Base-by-base conservation (phyloP, 2,113 vertebrate genomes). In the Bufo bufo region DNA sequence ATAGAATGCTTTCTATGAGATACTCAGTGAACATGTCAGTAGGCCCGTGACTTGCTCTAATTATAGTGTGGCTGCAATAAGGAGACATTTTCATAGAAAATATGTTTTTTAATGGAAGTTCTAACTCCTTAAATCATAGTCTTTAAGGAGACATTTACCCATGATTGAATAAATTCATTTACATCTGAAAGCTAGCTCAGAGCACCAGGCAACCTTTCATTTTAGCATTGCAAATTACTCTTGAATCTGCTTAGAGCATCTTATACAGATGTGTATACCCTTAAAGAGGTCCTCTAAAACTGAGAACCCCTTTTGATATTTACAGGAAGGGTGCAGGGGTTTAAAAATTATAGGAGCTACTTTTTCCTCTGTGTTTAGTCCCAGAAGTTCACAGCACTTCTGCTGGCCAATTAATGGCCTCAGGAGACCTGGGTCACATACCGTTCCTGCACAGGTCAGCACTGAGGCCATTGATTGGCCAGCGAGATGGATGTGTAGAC, bases 11-110 rank as follows among this genome's bases (percentile, higher is more conserved):
- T 47, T 63, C 43, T 65, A 20, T 50, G 43, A 49, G 59, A 65
- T 50, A 66, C n/a, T 45, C 80, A n/a, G 45, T 45, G 80, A 63
- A 82, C 59, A 82, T 50, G 59, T 82, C 59, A 23, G 8, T 19
- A 6, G 6, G 80, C 7, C 80, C 59, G 11, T n/a, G 16, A 6
- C 8, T 82, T 5, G 45, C 33, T n/a, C 80, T 82, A 82, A 82
- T 82, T 49, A 65, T 82, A 50, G 11, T 45, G 2, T 3, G 17
- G 59, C 45, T 6, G 47, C 6, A 65, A 82, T 63, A 81, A 47
- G 16, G 59, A 63, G 19, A 20, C 80, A 43, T 45, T 59, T 45
- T 81, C 33, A 59, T 56, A 82, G 45, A 8, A 59, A 33, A 45
- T 63, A 17, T 49, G 59, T 65, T 65, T 66, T 82, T 66, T 61